Conservation (phyloP, 2,797 vertebrate genomes). For the Heterohyrax brucei region DNA sequence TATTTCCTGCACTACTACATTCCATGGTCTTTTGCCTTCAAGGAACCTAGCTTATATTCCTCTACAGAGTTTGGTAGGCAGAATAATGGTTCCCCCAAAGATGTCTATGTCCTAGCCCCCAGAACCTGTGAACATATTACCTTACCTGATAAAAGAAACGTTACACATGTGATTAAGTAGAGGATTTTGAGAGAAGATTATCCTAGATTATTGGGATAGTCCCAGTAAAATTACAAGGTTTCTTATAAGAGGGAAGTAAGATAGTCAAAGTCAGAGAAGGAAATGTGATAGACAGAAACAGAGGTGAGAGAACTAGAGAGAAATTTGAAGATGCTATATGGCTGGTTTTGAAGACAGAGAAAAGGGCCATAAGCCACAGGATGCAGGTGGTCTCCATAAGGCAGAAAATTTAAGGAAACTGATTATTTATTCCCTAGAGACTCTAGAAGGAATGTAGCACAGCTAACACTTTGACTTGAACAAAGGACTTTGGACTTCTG, state of each 20-base stretch:
- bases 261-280: slow-evolving; percentile 18
- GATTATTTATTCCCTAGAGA: too few species aligned
- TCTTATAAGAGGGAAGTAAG: not conserved
- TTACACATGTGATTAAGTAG: too few species aligned
- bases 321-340: too few species aligned
- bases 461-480: not conserved
- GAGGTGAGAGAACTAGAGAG: not conserved
- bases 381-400: too few species aligned
- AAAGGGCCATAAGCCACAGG: too few species aligned
- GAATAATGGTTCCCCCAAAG: not conserved
- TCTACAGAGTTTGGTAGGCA: not conserved
- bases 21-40: slow-evolving; percentile 27
- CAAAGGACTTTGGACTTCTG: slow-evolving; percentile 7
- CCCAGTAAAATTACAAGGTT: not conserved
- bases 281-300: not conserved
- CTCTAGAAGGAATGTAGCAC: too few species aligned
- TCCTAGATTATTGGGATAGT: not conserved
- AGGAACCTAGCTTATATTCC: not conserved
- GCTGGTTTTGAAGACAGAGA: too few species aligned
- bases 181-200: not conserved
- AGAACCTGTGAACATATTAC: too few species aligned
- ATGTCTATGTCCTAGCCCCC: not conserved
- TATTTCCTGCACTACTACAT: slow-evolving; percentile 7
- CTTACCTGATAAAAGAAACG: too few species aligned
- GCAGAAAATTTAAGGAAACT: too few species aligned